Conservation (phyloP, 2,113 vertebrate species). For the Scophthalmus maximus region DNA sequence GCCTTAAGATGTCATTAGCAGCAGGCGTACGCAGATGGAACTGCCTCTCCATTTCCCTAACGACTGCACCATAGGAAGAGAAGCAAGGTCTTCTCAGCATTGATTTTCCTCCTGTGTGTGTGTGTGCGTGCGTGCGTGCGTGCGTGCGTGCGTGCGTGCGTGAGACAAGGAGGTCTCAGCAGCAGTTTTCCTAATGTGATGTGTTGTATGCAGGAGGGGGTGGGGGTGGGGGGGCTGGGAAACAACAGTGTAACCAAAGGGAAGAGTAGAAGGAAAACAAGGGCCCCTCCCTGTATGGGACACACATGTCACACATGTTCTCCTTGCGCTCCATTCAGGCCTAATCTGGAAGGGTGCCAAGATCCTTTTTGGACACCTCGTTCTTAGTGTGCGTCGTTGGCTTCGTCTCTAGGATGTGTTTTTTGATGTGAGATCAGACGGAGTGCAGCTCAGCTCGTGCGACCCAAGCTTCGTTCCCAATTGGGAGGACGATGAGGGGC, state of each 20-base stretch:
- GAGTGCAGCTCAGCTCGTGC: not conserved
- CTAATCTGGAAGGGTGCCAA: constrained; percentile 46
- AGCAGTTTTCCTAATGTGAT: constrained; percentile 72
- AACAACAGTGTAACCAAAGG: constrained; percentile 79
- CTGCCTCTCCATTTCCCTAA: constrained; percentile 79
- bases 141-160: constrained; percentile 15
- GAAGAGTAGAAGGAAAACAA: constrained; percentile 78
- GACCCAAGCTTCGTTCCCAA: constrained; percentile 19
- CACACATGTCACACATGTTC: constrained; percentile 65
- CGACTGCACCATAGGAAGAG: constrained; percentile 76
- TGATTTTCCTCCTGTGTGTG: constrained; percentile 73
- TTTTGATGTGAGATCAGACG: constrained; percentile 43
- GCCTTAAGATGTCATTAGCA: constrained; percentile 64
- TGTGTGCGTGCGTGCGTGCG: constrained; percentile 27
- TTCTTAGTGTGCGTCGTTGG: not conserved
- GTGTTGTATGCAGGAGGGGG: constrained; percentile 61
- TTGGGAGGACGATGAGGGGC: constrained; percentile 19
- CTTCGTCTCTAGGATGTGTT: constrained; percentile 28
- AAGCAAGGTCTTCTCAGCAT: constrained; percentile 76
- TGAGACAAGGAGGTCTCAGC: constrained; percentile 29
- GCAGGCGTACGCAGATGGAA: constrained; percentile 65
- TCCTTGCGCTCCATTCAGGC: constrained; percentile 39
- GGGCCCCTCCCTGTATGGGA: constrained; percentile 76
- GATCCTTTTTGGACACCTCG: constrained; percentile 52
- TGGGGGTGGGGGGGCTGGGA: constrained; percentile 49